Evolutionary conservation across 1,140 invertebrate genomes (phyloP), one percentile per base, ranked within the genome.

Genomic region (Anthonomus grandis): DNA sequence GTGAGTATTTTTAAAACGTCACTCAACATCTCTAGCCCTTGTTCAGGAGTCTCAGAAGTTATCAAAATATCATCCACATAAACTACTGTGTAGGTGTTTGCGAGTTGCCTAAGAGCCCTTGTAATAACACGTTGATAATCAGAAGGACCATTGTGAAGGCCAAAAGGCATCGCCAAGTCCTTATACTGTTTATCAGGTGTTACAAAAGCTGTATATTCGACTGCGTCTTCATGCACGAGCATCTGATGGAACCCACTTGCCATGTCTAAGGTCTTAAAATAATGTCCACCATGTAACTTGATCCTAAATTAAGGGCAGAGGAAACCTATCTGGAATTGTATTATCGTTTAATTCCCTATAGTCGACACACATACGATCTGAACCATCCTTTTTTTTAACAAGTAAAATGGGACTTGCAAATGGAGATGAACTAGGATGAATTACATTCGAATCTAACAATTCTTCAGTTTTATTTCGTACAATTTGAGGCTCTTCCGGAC

Each of bases 401-500:
- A 31, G n/a, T 8, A 31, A 6, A 8, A 31, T n/a, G 27, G 27
- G 27, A 31, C 27, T 31, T n/a, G 27, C 27, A 31, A 31, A n/a
- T n/a, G n/a, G n/a, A n/a, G n/a, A n/a, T n/a, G n/a, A n/a, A n/a
- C n/a, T n/a, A n/a, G n/a, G n/a, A n/a, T n/a, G n/a, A n/a, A n/a
- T n/a, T n/a, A n/a, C n/a, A n/a, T n/a, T n/a, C n/a, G n/a, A n/a
- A n/a, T n/a, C n/a, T n/a, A n/a, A n/a, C n/a, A n/a, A n/a, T n/a
- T n/a, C n/a, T n/a, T n/a, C n/a, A n/a, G n/a, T n/a, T n/a, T n/a
- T n/a, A n/a, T n/a, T n/a, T n/a, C n/a, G n/a, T n/a, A n/a, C n/a
- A n/a, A n/a, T 45, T 42, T 46, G 2, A 18, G 63, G 54, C 50
- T 73, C 69, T 9, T 41, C 4, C 9, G 13, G 25, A 27, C 1